These are phyloP conservation scores for Glaucomys volans DNA, from an alignment of 2,113 vertebrate species.

Conservation along the genomic window DNA sequence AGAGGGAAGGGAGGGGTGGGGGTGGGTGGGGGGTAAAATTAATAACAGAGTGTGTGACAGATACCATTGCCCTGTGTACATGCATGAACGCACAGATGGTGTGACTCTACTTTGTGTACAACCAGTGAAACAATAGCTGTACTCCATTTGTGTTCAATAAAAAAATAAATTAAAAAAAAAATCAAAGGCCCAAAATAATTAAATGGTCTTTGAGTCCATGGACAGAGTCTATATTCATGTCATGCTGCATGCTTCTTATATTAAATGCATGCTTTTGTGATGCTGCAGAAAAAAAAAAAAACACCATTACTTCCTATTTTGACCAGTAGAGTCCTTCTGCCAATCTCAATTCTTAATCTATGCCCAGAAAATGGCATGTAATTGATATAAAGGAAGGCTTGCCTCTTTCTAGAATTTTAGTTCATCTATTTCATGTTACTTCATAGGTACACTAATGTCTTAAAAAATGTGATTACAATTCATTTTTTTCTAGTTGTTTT, in stretches of 20 bases:
- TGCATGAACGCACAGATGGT: no score
- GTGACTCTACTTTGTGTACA: no score
- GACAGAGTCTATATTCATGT: neutral
- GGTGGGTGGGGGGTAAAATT: no score
- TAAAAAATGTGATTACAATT: constrained; percentile 56
- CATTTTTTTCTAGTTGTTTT: neutral
- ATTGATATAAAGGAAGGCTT: constrained; percentile 20
- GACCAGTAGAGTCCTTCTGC: neutral
- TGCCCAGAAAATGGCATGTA: neutral
- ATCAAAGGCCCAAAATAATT: neutral
- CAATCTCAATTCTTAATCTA: neutral
- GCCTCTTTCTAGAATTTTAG: constrained; percentile 53
- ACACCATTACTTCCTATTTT: constrained; percentile 38
- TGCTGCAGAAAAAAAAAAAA: neutral
- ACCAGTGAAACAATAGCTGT: no score
- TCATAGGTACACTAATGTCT: constrained; percentile 31
- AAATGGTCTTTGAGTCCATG: neutral
- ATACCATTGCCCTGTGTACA: no score
- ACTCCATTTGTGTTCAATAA: no score
- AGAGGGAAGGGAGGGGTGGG: no score
- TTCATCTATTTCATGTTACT: constrained; percentile 29
- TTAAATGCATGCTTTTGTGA: neutral
- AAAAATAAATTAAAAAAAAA: no score
- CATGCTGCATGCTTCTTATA: neutral
- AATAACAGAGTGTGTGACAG: no score